phyloP scores from a whole-genome alignment of 2,888 invertebrate species.

The Tyria jacobaeae region DNA sequence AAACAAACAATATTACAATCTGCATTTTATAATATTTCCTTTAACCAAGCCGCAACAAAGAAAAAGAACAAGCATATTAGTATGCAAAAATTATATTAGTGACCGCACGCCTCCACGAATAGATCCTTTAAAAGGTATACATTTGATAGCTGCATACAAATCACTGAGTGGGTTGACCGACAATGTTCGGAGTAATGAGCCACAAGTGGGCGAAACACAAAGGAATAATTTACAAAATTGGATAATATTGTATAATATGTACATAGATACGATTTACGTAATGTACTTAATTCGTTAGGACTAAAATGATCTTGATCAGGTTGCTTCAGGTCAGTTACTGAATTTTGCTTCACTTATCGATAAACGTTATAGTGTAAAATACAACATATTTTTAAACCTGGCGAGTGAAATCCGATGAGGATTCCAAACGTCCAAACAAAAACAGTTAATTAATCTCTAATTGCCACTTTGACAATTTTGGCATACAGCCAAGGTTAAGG shows the following conservation, averaged over 20 bases:
- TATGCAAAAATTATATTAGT: conserved; percentile 56
- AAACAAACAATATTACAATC: not conserved
- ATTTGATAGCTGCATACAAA: conserved; percentile 69
- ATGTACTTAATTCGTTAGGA: conserved; percentile 6
- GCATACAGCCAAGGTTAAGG: conserved; percentile 9
- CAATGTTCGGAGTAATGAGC: conserved; percentile 48
- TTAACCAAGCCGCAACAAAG: conserved; percentile 21
- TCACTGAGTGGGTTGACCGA: conserved; percentile 64
- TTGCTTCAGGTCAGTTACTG: conserved; percentile 8
- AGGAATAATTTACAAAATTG: conserved; percentile 43
- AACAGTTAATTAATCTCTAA: conserved; percentile 22
- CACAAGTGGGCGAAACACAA: conserved; percentile 57
- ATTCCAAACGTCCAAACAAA: not conserved
- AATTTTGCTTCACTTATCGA: too few species aligned
- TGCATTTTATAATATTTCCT: not conserved
- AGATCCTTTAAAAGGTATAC: conserved; percentile 61
- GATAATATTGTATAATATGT: conserved; percentile 51
- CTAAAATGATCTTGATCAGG: conserved; percentile 17
- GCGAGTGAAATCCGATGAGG: not conserved
- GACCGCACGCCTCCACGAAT: conserved; percentile 52
- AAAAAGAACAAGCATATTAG: conserved; percentile 32
- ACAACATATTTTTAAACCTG: not conserved
- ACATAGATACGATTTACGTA: conserved; percentile 30
- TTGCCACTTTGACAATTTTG: conserved; percentile 15
- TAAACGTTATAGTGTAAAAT: not conserved